A percentile compares a stretch with the other conserved stretches of the same genome.
Conservation (phyloP, 2,888 invertebrate genomes). For the Eilema sororculum region DNA sequence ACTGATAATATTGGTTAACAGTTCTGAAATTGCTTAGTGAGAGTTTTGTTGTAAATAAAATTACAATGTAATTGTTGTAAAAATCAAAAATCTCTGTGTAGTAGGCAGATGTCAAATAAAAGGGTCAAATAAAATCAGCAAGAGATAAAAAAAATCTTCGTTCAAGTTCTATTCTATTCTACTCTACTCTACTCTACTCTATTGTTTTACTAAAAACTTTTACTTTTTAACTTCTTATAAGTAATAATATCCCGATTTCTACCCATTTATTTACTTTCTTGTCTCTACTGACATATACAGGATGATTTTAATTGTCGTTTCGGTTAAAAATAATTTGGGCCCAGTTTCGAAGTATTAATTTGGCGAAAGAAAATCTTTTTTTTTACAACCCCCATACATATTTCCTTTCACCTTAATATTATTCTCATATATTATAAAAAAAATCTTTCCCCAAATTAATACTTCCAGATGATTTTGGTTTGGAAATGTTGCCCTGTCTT, state of each 20-base stretch:
- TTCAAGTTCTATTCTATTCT: background rate
- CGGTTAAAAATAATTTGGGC: too few relatives aligned
- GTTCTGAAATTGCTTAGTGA: background rate
- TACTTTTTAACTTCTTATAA: background rate
- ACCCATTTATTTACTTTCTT: background rate
- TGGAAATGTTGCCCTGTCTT: too few relatives aligned
- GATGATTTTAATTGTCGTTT: too few relatives aligned
- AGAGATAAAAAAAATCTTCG: background rate
- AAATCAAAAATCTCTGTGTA: background rate
- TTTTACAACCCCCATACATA: too few relatives aligned
- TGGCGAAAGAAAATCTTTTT: too few relatives aligned
- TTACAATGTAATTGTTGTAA: background rate
- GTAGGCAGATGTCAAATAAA: background rate
- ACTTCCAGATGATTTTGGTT: too few relatives aligned
- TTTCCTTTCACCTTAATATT: too few relatives aligned
- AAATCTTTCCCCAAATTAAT: too few relatives aligned
- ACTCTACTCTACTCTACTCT: background rate
- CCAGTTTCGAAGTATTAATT: too few relatives aligned
- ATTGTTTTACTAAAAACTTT: background rate
- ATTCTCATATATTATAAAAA: too few relatives aligned
- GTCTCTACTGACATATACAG: conserved; percentile 1
- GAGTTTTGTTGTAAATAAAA: background rate
- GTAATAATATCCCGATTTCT: background rate
- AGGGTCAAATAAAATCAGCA: background rate
- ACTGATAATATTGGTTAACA: background rate